Evolutionary conservation across 2,797 vertebrate species (phyloP).

Genomic region (Pogoniulus pusillus): DNA sequence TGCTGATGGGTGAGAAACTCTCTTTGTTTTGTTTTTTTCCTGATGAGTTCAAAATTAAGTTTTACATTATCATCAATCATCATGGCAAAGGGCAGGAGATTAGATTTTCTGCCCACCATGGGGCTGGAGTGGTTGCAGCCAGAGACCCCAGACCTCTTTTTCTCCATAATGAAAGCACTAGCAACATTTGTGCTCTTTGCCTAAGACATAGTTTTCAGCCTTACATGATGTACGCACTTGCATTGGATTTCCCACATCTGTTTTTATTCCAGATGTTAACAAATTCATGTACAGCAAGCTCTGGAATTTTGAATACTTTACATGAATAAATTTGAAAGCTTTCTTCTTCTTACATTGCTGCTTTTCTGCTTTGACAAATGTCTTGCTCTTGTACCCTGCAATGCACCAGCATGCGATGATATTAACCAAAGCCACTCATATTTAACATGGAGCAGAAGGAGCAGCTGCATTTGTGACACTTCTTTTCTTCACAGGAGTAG

Average conservation of each 20-base stretch:
- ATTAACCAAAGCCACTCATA: neutral
- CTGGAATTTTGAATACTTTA: neutral
- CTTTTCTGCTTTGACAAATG: conserved; percentile 17
- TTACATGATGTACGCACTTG: neutral
- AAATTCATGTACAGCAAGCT: neutral
- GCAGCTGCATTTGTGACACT: neutral
- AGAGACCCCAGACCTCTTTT: neutral
- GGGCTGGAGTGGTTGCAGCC: neutral
- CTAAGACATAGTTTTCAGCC: neutral
- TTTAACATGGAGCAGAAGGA: neutral
- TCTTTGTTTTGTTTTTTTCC: neutral
- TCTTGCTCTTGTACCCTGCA: neutral
- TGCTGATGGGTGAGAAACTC: neutral
- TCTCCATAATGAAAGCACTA: neutral
- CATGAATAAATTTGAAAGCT: neutral
- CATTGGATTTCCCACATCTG: neutral
- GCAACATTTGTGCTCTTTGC: neutral
- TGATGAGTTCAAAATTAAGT: conserved; percentile 48
- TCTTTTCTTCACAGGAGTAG: neutral
- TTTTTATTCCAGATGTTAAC: neutral
- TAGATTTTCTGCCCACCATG: neutral
- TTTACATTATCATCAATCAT: conserved; percentile 58
- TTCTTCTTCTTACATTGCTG: neutral
- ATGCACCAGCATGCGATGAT: neutral
- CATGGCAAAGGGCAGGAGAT: neutral